Evolutionary conservation across 2,113 vertebrate species (phyloP).

Genomic region (Mobula birostris): DNA sequence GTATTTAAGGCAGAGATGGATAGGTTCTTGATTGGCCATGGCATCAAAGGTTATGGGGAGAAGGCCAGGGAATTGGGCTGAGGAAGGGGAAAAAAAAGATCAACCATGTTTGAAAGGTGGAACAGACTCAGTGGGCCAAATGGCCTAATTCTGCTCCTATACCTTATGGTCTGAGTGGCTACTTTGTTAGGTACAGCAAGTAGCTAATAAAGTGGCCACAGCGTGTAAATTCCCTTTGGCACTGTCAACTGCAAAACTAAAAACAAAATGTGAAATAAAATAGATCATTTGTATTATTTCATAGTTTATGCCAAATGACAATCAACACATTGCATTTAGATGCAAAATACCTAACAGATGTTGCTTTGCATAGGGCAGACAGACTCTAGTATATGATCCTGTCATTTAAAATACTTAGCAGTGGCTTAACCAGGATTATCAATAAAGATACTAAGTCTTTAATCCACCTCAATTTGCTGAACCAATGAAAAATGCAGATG

Average conservation of each 20-base stretch:
- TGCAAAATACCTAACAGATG: background rate
- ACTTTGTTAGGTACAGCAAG: no score
- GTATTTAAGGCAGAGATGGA: no score
- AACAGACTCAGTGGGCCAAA: no score
- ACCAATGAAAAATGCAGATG: background rate
- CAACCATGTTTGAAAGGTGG: no score
- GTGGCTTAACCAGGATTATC: conserved; percentile 24
- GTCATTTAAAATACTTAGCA: conserved; percentile 22
- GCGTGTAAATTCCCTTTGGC: background rate
- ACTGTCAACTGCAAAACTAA: no score
- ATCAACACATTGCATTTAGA: background rate
- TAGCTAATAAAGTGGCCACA: no score
- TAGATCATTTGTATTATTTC: background rate
- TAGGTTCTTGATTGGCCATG: no score
- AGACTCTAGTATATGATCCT: background rate
- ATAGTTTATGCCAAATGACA: background rate
- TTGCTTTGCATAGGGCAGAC: background rate
- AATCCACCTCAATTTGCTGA: conserved; percentile 5
- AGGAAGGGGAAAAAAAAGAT: no score
- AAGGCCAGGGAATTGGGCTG: no score
- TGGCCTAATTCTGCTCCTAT: no score
- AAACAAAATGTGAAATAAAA: background rate
- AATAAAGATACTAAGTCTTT: conserved; percentile 6
- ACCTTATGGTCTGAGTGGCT: no score
- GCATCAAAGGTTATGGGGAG: no score